Conservation (phyloP, 2,888 invertebrate genomes). For the Polydrusus pterygomalis region DNA sequence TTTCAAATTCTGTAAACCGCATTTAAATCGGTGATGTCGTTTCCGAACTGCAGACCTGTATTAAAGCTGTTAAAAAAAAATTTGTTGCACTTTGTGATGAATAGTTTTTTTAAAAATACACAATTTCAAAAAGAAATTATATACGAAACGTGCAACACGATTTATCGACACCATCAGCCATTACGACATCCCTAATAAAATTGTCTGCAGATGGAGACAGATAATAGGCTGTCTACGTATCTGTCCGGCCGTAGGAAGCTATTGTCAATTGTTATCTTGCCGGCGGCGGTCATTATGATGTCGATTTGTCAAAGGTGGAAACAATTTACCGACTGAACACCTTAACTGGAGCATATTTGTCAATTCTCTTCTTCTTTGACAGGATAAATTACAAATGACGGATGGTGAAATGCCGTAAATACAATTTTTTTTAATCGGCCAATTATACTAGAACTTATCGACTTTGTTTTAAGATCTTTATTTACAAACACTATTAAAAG, state of each 20-base stretch:
- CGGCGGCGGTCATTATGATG: constrained; percentile 53
- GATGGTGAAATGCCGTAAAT: too few species aligned
- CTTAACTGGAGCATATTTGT: constrained; percentile 36
- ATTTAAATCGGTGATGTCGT: too few species aligned
- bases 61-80: too few species aligned
- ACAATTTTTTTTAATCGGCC: too few species aligned
- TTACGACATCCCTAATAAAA: neutral
- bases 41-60: too few species aligned
- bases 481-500: too few species aligned
- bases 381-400: neutral
- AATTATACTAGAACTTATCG: too few species aligned
- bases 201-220: constrained; percentile 65
- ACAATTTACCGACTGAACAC: constrained; percentile 44
- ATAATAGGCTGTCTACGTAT: constrained; percentile 63
- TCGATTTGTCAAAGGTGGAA: constrained; percentile 49
- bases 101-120: neutral
- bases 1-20: too few species aligned
- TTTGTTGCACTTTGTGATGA: too few species aligned
- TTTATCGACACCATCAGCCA: neutral
- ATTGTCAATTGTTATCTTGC: constrained; percentile 62
- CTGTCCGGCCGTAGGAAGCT: constrained; percentile 59
- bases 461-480: too few species aligned
- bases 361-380: neutral
- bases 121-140: neutral
- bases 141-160: too few species aligned